These are phyloP conservation scores for Philopotamus ludificatus DNA, from an alignment of 1,140 invertebrate species.

Conservation along the genomic window DNA sequence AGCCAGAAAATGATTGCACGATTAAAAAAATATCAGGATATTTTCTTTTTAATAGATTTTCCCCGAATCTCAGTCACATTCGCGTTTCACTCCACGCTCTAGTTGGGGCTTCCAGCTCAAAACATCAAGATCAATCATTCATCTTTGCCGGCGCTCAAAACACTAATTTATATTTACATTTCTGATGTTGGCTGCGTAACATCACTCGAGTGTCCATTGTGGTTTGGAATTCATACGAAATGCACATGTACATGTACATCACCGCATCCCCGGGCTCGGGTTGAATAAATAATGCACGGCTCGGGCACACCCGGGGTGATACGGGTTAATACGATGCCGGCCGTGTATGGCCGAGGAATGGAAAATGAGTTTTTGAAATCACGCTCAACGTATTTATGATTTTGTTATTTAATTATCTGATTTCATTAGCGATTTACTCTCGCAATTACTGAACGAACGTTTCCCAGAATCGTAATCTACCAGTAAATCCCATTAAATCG, in stretches of 20 bases:
- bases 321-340: background rate
- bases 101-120: background rate
- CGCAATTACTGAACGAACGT: no score
- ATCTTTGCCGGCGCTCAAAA: background rate
- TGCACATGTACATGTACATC: background rate
- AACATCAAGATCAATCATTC: background rate
- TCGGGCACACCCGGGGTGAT: background rate
- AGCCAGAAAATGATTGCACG: background rate
- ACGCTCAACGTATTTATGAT: no score
- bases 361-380: no score
- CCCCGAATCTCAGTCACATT: background rate
- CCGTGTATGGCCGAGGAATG: no score
- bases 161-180: background rate
- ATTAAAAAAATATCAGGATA: background rate
- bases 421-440: no score
- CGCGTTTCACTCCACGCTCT: background rate
- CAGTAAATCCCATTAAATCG: no score
- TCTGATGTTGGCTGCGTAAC: background rate
- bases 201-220: slow-evolving; percentile 14
- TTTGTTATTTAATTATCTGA: no score
- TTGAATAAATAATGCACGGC: slow-evolving; percentile 17
- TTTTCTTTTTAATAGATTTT: background rate
- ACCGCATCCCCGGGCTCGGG: slow-evolving; percentile 2
- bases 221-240: slow-evolving; percentile 5
- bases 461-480: no score